A percentile compares a stretch with the other conserved stretches of the same genome.
These are phyloP conservation scores for Pogonomyrmex barbatus DNA, from an alignment of 1,140 invertebrate species.

Conservation along the genomic window DNA sequence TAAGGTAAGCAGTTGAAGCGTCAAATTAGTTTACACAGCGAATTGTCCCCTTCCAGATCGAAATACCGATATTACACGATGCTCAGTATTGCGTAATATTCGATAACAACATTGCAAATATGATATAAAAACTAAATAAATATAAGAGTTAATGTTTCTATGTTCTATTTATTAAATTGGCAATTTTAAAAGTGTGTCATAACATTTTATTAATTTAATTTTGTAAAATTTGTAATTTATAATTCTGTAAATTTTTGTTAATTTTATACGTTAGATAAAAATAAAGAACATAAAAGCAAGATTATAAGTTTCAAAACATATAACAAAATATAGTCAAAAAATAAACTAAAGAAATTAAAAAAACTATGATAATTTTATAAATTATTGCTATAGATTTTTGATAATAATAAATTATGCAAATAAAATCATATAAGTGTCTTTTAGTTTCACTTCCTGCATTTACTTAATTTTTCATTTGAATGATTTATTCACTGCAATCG, in stretches of 20 bases:
- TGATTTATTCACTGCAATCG: not conserved
- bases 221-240: not conserved
- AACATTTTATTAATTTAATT: slow-evolving; percentile 14
- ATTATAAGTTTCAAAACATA: not conserved
- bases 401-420: slow-evolving; percentile 3
- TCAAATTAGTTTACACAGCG: slow-evolving; percentile 42
- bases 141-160: not conserved
- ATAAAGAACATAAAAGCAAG: not conserved
- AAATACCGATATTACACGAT: not conserved
- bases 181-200: not conserved
- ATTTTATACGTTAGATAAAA: not conserved
- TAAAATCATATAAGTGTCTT: not conserved
- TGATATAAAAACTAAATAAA: not conserved
- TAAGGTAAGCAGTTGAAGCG: slow-evolving; percentile 35
- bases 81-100: not conserved
- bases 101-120: not conserved
- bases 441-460: not conserved
- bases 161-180: not conserved
- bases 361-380: not conserved
- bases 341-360: not conserved
- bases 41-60: slow-evolving; percentile 16
- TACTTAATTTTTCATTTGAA: not conserved
- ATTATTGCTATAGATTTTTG: not conserved
- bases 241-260: not conserved
- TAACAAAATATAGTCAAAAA: not conserved